Conservation (phyloP, 2,113 vertebrate genomes). For the Leuciscus idus region DNA sequence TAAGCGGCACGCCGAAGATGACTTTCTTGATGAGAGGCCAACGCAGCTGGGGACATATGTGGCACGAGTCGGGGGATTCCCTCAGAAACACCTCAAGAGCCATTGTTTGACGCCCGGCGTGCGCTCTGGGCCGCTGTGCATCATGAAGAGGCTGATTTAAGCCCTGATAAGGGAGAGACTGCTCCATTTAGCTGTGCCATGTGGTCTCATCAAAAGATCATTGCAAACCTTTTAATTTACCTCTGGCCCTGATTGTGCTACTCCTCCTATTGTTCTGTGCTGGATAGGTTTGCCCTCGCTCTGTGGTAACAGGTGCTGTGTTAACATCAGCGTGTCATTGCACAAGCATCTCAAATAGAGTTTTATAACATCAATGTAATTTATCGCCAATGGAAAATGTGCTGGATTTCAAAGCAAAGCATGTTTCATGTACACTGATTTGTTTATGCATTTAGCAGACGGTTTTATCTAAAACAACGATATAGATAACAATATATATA, state of each 20-base stretch:
- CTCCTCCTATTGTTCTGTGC: conserved; percentile 48
- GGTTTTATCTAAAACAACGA: not conserved
- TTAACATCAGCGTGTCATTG: conserved; percentile 24
- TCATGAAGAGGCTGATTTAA: conserved; percentile 52
- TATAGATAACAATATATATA: too few species aligned
- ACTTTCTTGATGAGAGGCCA: conserved; percentile 55
- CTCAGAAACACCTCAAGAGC: conserved; percentile 46
- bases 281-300: conserved; percentile 38
- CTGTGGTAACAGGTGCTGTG: conserved; percentile 55
- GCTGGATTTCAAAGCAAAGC: not conserved
- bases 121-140: conserved; percentile 23
- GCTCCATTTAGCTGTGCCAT: conserved; percentile 51
- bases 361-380: conserved; percentile 13
- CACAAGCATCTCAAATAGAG: not conserved
- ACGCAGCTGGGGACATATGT: conserved; percentile 62
- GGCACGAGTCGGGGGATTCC: conserved; percentile 59
- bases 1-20: conserved; percentile 60
- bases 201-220: conserved; percentile 55
- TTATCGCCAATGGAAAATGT: not conserved
- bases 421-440: not conserved
- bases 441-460: not conserved
- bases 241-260: conserved; percentile 50
- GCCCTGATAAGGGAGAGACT: conserved; percentile 62
- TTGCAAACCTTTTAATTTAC: conserved; percentile 55
- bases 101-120: conserved; percentile 32